Evolutionary conservation across 2,797 vertebrate species (phyloP), one percentile per base, ranked within the genome.

Genomic region (Sebastiscus tertius): DNA sequence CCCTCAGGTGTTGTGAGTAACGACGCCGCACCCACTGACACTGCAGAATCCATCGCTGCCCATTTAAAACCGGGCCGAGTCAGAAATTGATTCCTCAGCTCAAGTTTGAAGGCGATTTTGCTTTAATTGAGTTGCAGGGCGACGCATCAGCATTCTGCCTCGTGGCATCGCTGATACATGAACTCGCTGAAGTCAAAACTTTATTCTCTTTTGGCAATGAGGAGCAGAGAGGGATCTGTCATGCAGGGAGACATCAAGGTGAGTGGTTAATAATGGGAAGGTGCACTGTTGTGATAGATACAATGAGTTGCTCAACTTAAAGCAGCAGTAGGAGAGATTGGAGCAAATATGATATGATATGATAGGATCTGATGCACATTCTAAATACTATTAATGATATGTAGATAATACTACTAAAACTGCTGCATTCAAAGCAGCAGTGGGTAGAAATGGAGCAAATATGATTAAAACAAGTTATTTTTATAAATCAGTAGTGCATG

Each of bases 1-100:
- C 89, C 82, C 86, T 89, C 91, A 93, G 89, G 82, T 93, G 88
- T 85, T 39, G 71, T 88, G 90, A 93, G 81, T 92, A 91, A 94
- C 74, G 75, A 80, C 79, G 34, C 72, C 60, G 88, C 82, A 62
- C 75, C 80, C 77, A 75, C 86, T 83, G 90, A 90, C 82, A 80
- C 77, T 31, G 82, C 79, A 79, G 66, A 83, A 89, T 85, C 79
- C 67, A 75, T 13, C 2, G 71, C 69, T 46, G 77, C 66, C 69
- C 73, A 92, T 92, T 71, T 90, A 88, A 91, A 93, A 87, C 68
- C 0, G 4, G 75, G 64, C 62, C 8, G 75, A 87, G 80, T 79
- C 80, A 75, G 71, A 90, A 90, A 93, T 90, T 90, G 79, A 94
- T 94, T 90, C 84, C 68, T 81, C 58, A 24, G 82, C 80, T 87